Percentiles rank a stretch among this genome's conserved stretches.
Conservation (phyloP, 2,113 vertebrate genomes). For the Scomber scombrus region DNA sequence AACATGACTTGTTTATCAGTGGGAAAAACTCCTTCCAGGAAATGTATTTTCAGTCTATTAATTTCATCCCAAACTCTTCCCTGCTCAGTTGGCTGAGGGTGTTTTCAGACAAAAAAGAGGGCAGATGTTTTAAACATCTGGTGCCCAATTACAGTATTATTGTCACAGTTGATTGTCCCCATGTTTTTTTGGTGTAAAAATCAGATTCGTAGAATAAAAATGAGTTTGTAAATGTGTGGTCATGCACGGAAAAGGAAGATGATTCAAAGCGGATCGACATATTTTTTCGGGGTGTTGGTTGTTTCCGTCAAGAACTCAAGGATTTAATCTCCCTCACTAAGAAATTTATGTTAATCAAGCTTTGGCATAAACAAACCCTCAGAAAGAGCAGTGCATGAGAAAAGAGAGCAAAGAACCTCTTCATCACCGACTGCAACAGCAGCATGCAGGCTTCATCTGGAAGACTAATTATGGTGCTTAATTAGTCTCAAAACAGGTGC, state of each 20-base stretch:
- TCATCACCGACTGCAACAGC: slow-evolving; percentile 40
- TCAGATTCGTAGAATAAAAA: neutral
- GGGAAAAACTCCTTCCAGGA: slow-evolving; percentile 45
- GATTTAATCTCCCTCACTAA: slow-evolving; percentile 46
- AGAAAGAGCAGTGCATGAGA: slow-evolving; percentile 51
- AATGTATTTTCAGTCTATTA: slow-evolving; percentile 33
- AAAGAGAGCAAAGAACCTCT: slow-evolving; percentile 45
- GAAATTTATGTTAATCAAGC: slow-evolving; percentile 52
- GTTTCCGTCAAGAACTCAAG: neutral
- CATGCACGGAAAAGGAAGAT: neutral
- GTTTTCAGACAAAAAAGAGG: slow-evolving; percentile 23
- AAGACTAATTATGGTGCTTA: slow-evolving; percentile 30
- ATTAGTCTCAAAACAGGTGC: too few relatives aligned
- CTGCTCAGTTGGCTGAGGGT: slow-evolving; percentile 13
- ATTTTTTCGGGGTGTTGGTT: neutral
- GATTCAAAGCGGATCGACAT: neutral
- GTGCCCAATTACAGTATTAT: slow-evolving; percentile 41
- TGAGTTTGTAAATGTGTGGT: neutral
- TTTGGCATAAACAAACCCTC: slow-evolving; percentile 60
- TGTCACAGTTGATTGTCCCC: slow-evolving; percentile 36
- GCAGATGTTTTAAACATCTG: slow-evolving; percentile 60
- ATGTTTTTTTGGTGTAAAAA: slow-evolving; percentile 21
- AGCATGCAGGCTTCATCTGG: slow-evolving; percentile 36
- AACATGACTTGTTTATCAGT: slow-evolving; percentile 18
- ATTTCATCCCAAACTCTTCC: slow-evolving; percentile 33